Evolutionary conservation across 2,888 invertebrate species (phyloP), one percentile per base, ranked within the genome.

Genomic region (Gymnoscelis rufifasciata): DNA sequence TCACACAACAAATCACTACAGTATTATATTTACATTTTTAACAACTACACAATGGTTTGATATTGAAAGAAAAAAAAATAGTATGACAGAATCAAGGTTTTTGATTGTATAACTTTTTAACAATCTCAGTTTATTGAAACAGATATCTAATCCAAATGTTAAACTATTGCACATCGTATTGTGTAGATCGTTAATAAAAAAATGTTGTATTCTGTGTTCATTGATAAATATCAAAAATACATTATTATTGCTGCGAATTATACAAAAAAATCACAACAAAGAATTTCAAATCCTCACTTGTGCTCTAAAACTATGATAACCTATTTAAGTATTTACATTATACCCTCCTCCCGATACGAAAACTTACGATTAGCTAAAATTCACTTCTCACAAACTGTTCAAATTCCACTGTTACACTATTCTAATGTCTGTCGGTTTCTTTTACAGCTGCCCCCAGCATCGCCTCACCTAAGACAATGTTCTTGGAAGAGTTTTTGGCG

Each of bases 401-500:
- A 50, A 64, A 68, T 68, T 66, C 57, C 57, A 53, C 53, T 53
- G 47, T 52, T 68, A 69, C 78, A 78, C 82, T 77, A 70, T 51
- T 38, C 48, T 55, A 51, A 42, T 41, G 56, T 58, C 54, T 38
- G 51, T 48, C 51, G 42, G 50, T 44, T 43, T 45, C 62, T 56
- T 64, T 60, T 62, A 57, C 55, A 59, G 68, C 63, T 64, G 63
- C 56, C 53, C 59, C 66, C 76, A 78, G 80, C 83, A 64, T 59
- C 71, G 81, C 84, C 79, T 81, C 75, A 87, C 77, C 84, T 67
- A 66, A 78, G 82, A 82, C 87, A 82, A 80, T 83, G 79, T 83
- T 83, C 83, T 75, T 69, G 70, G 64, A 72, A 71, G 72, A 80
- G 67, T 47, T 41, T 36, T 47, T 56, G 52, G 52, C 54, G 50